These are phyloP conservation scores for Axis porcinus DNA, from an alignment of 2,113 vertebrate genomes.

Conservation along the genomic window DNA sequence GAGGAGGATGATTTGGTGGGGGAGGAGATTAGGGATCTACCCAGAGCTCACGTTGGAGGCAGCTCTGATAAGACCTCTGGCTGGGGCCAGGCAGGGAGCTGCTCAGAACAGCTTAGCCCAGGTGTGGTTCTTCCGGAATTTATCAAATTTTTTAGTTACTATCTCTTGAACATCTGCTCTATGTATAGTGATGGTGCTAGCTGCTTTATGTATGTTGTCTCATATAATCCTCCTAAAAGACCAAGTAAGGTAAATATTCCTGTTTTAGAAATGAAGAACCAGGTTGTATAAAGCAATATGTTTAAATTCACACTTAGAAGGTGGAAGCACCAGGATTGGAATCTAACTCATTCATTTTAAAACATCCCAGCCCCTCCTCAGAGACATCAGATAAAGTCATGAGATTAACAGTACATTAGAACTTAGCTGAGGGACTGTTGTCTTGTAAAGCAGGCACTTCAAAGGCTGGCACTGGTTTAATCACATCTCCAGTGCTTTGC, in stretches of 20 bases:
- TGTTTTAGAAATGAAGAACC: conserved; percentile 6
- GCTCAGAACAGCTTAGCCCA: neutral
- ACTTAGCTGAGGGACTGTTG: neutral
- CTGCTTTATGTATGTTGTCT: neutral
- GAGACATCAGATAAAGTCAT: neutral
- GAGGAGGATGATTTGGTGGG: neutral
- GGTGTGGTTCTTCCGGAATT: neutral
- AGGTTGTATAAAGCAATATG: neutral
- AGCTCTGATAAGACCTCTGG: neutral
- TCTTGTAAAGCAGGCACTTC: neutral
- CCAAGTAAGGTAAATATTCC: neutral
- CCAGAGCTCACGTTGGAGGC: neutral
- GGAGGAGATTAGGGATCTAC: neutral
- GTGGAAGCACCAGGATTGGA: conserved; percentile 5
- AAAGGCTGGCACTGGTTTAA: neutral
- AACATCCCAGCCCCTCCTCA: neutral
- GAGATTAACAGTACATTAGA: conserved; percentile 6
- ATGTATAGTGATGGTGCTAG: neutral
- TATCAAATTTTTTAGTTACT: conserved; percentile 2
- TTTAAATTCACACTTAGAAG: conserved; percentile 22
- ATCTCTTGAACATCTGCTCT: neutral
- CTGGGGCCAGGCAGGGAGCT: neutral
- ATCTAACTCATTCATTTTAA: conserved; percentile 38
- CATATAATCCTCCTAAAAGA: neutral
- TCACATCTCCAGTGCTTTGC: neutral